Conservation (phyloP, 2,888 invertebrate species). For the Drosophila mimica region DNA sequence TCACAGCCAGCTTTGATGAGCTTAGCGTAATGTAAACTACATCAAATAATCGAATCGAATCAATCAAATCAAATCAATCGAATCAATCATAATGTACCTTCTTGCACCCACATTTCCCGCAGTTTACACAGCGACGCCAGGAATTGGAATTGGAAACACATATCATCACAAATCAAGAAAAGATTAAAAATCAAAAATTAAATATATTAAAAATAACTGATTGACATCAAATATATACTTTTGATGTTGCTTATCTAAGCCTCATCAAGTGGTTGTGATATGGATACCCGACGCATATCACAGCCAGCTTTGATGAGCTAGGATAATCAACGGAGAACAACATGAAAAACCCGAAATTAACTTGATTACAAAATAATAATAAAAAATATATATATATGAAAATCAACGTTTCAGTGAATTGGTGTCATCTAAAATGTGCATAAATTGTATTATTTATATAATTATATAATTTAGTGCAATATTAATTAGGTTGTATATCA, state of each 20-base stretch:
- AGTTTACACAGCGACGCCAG: constrained; percentile 12
- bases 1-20: constrained; percentile 99
- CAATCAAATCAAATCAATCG: constrained; percentile 30
- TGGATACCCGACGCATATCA: constrained; percentile 92
- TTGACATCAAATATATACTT: constrained; percentile 45
- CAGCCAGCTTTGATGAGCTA: constrained; percentile 99
- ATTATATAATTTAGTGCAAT: neutral
- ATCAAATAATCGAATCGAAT: constrained; percentile 56
- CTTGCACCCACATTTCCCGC: constrained; percentile 17
- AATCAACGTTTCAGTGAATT: constrained; percentile 27
- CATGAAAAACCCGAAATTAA: constrained; percentile 39
- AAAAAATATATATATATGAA: constrained; percentile 17
- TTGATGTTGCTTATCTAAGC: constrained; percentile 85
- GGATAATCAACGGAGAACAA: constrained; percentile 85
- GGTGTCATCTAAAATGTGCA: constrained; percentile 26
- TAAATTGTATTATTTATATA: neutral
- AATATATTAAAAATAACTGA: constrained; percentile 2
- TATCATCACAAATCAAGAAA: neutral
- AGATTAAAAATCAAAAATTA: neutral
- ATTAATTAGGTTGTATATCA: neutral
- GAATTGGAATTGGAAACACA: constrained; percentile 10
- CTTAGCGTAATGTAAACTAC: constrained; percentile 85
- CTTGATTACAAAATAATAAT: neutral
- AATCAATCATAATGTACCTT: constrained; percentile 42
- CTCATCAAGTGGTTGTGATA: constrained; percentile 96